Evolutionary conservation across 2,797 vertebrate genomes (phyloP).

Genomic region (Heteromormyrus szaboi): DNA sequence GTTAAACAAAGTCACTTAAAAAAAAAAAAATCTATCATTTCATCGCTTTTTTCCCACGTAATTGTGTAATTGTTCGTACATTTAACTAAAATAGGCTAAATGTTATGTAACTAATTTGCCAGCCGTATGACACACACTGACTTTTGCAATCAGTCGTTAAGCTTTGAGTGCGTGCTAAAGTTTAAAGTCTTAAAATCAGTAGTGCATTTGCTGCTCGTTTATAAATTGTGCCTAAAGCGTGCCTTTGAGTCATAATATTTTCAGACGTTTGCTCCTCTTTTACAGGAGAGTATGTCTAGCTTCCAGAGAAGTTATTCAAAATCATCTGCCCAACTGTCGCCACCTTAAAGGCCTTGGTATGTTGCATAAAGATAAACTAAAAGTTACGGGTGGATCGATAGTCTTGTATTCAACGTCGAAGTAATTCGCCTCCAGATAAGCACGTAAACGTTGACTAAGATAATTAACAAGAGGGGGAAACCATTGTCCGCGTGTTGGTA

Average conservation of each 20-base stretch:
- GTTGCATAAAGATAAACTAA: background rate
- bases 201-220: background rate
- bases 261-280: background rate
- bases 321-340: conserved; percentile 53
- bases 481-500: background rate
- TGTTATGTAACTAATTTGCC: background rate
- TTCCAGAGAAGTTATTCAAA: conserved; percentile 47
- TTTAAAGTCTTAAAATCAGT: background rate
- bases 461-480: background rate
- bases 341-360: conserved; percentile 51
- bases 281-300: conserved; percentile 41
- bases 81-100: background rate
- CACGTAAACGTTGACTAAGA: background rate
- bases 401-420: background rate
- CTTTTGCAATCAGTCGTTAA: background rate
- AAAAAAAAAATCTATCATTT: background rate
- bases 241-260: background rate
- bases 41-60: background rate
- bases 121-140: background rate
- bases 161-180: background rate
- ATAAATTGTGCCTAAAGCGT: background rate
- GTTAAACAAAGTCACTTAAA: background rate
- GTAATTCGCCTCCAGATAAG: background rate
- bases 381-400: background rate
- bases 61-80: background rate